A percentile compares a stretch with the other conserved stretches of the same genome.
Conservation (phyloP, 1,140 invertebrate species). For the Drosophila chauvacae region DNA sequence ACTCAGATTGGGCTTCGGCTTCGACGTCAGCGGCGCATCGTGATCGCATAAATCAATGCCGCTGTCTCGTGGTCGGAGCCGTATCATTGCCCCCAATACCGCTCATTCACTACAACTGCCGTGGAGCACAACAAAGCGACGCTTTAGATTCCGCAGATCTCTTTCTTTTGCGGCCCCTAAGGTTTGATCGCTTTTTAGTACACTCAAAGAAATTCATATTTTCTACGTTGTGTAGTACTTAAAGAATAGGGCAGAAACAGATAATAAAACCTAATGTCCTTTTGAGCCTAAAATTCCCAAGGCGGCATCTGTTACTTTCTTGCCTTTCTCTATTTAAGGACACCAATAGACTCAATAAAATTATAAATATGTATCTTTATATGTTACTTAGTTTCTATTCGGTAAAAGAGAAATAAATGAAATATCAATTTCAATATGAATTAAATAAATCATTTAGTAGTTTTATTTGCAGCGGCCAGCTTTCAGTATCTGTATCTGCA, state of each 20-base stretch:
- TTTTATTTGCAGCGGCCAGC: slow-evolving; percentile 1
- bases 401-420: background rate
- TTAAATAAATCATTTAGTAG: background rate
- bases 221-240: background rate
- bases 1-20: slow-evolving; percentile 44
- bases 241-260: background rate
- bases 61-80: slow-evolving; percentile 46
- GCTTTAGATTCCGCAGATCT: slow-evolving; percentile 61
- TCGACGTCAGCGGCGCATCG: slow-evolving; percentile 37
- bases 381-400: background rate
- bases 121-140: slow-evolving; percentile 59
- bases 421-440: too few species aligned
- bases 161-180: slow-evolving; percentile 36
- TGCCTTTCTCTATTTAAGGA: too few species aligned
- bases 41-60: slow-evolving; percentile 76
- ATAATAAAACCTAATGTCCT: too few species aligned
- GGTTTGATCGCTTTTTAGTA: slow-evolving; percentile 29
- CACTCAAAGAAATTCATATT: background rate
- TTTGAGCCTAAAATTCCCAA: background rate
- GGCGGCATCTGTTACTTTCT: too few species aligned
- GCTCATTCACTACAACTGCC: slow-evolving; percentile 48
- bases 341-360: background rate
- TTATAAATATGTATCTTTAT: background rate
- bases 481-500: slow-evolving; percentile 3
- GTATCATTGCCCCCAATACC: slow-evolving; percentile 75